Conservation (phyloP, 2,888 invertebrate genomes). For the Synergus japonicus region DNA sequence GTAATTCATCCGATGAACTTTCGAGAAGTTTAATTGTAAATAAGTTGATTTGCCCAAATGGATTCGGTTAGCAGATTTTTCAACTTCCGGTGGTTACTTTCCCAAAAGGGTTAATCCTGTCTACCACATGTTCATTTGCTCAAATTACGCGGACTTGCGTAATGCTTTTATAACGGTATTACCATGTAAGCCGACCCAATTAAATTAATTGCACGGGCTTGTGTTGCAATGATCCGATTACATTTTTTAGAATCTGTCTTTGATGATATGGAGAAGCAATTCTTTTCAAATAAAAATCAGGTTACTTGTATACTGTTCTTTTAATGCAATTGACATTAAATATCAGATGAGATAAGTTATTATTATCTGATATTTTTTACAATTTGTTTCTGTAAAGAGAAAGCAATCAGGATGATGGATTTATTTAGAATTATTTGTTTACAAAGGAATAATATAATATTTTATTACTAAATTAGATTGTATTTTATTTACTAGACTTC, state of each 20-base stretch:
- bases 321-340: no score
- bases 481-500: no score
- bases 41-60: not conserved
- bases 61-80: not conserved
- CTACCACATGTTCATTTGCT: not conserved
- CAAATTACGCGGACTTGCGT: conserved; percentile 12
- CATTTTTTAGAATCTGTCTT: conserved; percentile 14
- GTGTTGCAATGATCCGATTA: not conserved
- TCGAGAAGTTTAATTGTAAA: no score
- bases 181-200: conserved; percentile 7
- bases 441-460: not conserved
- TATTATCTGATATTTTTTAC: no score
- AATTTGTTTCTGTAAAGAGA: not conserved
- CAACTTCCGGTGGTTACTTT: conserved; percentile 21
- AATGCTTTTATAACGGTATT: conserved; percentile 15
- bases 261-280: not conserved
- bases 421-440: not conserved
- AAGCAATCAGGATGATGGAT: not conserved
- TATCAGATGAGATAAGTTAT: no score
- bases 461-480: not conserved
- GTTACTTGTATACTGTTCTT: no score
- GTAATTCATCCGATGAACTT: no score
- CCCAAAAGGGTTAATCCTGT: conserved; percentile 16
- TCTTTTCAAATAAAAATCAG: not conserved
- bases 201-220: not conserved